Evolutionary conservation across 2,113 vertebrate species (phyloP).

Genomic region (Jacana jacana): DNA sequence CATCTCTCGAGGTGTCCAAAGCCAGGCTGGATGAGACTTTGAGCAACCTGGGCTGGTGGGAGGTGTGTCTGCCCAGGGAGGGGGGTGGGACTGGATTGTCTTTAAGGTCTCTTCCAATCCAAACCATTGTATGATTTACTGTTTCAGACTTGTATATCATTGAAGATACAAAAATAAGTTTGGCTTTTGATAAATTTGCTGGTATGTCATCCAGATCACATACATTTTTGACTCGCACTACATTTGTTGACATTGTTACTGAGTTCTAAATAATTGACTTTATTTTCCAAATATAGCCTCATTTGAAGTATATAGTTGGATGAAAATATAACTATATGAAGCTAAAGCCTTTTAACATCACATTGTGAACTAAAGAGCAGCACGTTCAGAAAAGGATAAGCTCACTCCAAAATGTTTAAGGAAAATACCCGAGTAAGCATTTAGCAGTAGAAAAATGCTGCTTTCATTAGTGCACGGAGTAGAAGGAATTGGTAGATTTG

Average conservation of each 20-base stretch:
- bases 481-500: neutral
- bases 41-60: neutral
- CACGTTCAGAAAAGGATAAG: neutral
- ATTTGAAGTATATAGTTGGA: neutral
- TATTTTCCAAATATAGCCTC: neutral
- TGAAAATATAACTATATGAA: neutral
- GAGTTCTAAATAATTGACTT: neutral
- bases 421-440: neutral
- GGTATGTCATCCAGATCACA: neutral
- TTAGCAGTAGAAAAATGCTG: neutral
- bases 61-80: neutral
- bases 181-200: neutral
- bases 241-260: neutral
- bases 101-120: neutral
- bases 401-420: neutral
- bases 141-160: neutral
- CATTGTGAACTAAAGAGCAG: neutral
- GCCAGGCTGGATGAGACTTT: neutral
- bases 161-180: neutral
- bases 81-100: neutral
- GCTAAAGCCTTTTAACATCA: neutral
- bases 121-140: neutral
- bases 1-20: neutral
- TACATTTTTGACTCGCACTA: neutral
- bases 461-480: neutral